Conservation (phyloP, 2,113 vertebrate species). For the Ailurus styani region DNA sequence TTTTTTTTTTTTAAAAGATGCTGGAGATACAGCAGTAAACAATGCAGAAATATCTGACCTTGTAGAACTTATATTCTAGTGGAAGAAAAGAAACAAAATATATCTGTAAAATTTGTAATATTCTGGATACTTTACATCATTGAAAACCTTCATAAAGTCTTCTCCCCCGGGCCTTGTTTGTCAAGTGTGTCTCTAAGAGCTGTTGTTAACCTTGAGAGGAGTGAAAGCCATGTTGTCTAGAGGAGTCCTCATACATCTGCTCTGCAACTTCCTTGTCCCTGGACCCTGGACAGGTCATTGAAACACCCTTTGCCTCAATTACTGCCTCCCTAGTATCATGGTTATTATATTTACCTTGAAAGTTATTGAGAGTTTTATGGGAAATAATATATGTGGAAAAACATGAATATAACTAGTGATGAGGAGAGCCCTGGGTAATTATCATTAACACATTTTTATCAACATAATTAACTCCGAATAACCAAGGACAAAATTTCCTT, state of each 20-base stretch:
- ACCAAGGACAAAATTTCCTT: not conserved
- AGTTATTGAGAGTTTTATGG: not conserved
- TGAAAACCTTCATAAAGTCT: not conserved
- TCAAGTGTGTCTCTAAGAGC: not conserved
- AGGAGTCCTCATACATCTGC: not conserved
- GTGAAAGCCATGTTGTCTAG: fast-evolving
- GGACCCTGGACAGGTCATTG: not conserved
- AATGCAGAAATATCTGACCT: not conserved
- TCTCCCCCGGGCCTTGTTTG: fast-evolving
- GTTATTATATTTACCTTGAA: not conserved
- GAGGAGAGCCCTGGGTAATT: not conserved
- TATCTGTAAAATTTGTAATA: not conserved
- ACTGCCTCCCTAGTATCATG: too few relatives aligned
- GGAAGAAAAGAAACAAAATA: not conserved
- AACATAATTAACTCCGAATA: not conserved
- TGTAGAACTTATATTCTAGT: not conserved
- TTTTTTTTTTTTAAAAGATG: too few relatives aligned
- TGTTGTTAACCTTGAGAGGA: not conserved
- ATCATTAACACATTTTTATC: not conserved
- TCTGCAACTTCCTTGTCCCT: not conserved
- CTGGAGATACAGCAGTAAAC: not conserved
- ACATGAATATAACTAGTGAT: not conserved
- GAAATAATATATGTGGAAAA: not conserved
- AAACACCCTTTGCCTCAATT: not conserved
- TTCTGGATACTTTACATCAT: not conserved